Percentiles rank a stretch among this genome's conserved stretches.
phyloP scores from a whole-genome alignment of 1,140 invertebrate genomes.

The Calliopsis andreniformis region DNA sequence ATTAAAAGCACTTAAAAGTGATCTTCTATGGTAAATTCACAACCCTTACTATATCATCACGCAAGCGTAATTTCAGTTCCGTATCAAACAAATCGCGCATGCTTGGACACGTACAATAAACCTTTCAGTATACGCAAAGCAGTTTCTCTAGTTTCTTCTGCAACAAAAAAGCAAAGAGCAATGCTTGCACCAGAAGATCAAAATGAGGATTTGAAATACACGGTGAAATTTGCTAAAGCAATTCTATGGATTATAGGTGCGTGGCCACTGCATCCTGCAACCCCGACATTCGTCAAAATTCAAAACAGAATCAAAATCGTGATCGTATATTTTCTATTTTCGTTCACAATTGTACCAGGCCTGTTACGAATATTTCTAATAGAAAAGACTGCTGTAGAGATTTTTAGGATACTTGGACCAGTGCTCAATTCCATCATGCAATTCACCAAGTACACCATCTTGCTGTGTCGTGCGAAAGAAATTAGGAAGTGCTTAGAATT shows the following conservation, averaged over 20 bases:
- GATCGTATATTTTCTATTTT: slow-evolving; percentile 26
- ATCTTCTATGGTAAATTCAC: too few relatives aligned
- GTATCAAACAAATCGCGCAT: too few relatives aligned
- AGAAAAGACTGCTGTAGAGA: slow-evolving; percentile 16
- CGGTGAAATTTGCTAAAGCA: background rate
- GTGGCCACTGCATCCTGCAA: slow-evolving; percentile 37
- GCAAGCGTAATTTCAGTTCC: too few relatives aligned
- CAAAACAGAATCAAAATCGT: background rate
- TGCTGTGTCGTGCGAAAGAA: slow-evolving; percentile 14
- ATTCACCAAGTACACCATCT: slow-evolving; percentile 39
- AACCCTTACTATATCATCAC: too few relatives aligned
- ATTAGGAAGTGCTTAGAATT: slow-evolving; percentile 33
- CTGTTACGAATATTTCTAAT: slow-evolving; percentile 32
- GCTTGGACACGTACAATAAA: too few relatives aligned
- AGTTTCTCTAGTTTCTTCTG: too few relatives aligned
- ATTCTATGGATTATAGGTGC: slow-evolving; percentile 43
- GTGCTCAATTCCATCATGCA: slow-evolving; percentile 34
- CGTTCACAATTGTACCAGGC: slow-evolving; percentile 41
- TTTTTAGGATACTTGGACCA: slow-evolving; percentile 25
- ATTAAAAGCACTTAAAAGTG: too few relatives aligned
- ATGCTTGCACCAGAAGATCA: too few relatives aligned
- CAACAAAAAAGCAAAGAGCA: too few relatives aligned
- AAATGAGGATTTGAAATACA: slow-evolving; percentile 25
- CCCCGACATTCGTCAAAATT: slow-evolving; percentile 4
- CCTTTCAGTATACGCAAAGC: too few relatives aligned